phyloP scores from a whole-genome alignment of 2,797 vertebrate species.

The Hoplostethus atlanticus region DNA sequence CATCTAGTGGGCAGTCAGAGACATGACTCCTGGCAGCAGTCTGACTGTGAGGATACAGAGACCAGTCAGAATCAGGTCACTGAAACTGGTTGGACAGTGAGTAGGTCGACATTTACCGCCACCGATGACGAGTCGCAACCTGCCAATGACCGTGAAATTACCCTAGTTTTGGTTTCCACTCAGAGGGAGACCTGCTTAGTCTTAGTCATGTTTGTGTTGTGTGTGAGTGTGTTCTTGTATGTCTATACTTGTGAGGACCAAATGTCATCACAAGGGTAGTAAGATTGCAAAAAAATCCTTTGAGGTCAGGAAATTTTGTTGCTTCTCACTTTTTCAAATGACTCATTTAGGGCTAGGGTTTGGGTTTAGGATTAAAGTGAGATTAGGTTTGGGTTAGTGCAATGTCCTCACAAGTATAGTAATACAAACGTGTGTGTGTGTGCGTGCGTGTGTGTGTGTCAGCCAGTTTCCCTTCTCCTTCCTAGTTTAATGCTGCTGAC shows the following conservation, averaged over 20 bases:
- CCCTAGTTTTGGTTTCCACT: constrained; percentile 19
- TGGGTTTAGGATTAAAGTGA: too few species aligned
- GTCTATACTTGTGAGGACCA: too few species aligned
- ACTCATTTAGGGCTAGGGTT: too few species aligned
- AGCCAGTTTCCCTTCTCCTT: constrained; percentile 46
- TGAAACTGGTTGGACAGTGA: constrained; percentile 25
- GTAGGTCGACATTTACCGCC: constrained; percentile 10
- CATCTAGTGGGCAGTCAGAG: constrained; percentile 40
- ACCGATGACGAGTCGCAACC: constrained; percentile 4
- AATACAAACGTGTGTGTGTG: background rate
- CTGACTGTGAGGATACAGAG: background rate
- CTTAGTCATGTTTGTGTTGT: background rate
- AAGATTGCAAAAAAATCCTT: too few species aligned
- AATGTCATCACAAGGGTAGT: too few species aligned
- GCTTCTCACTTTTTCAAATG: too few species aligned
- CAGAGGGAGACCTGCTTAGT: background rate
- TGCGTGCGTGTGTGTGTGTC: constrained; percentile 16
- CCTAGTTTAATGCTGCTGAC: constrained; percentile 19
- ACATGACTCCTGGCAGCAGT: constrained; percentile 21
- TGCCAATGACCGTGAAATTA: background rate
- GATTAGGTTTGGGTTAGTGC: background rate
- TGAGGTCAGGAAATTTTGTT: too few species aligned
- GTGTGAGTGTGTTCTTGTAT: constrained; percentile 2
- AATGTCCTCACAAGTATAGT: too few species aligned
- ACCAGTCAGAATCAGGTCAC: background rate